phyloP scores from a whole-genome alignment of 2,888 invertebrate species.

The Aricia artaxerxes region DNA sequence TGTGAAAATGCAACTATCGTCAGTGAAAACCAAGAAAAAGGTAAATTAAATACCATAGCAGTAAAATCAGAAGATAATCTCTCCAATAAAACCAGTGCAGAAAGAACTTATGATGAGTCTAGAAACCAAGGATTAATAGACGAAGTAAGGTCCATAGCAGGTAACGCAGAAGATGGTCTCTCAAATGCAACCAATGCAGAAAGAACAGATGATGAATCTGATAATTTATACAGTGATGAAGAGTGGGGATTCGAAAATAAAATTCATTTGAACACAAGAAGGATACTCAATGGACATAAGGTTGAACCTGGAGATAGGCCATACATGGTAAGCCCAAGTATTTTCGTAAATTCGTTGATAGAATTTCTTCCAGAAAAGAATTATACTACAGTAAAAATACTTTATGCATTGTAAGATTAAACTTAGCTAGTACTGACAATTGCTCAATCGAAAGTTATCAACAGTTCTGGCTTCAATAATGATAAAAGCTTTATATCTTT shows the following conservation, averaged over 20 bases:
- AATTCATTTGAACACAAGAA: conserved; percentile 60
- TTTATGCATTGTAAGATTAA: not conserved
- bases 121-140: not conserved
- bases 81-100: not conserved
- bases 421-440: not conserved
- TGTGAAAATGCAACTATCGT: not conserved
- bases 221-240: conserved; percentile 52
- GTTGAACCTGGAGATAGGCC: conserved; percentile 59
- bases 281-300: conserved; percentile 65
- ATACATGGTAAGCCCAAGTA: conserved; percentile 60
- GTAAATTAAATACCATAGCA: not conserved
- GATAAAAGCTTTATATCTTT: not conserved
- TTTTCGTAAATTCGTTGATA: not conserved
- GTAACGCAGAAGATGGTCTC: not conserved
- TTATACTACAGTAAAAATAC: not conserved
- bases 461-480: not conserved
- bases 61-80: not conserved
- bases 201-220: conserved; percentile 34
- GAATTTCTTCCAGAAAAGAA: not conserved
- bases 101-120: not conserved
- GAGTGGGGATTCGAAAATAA: conserved; percentile 68
- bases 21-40: not conserved
- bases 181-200: conserved; percentile 34
- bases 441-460: too few relatives aligned
- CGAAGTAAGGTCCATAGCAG: not conserved